These are phyloP conservation scores for Ectemnius lituratus DNA, from an alignment of 2,888 invertebrate genomes.

Conservation along the genomic window DNA sequence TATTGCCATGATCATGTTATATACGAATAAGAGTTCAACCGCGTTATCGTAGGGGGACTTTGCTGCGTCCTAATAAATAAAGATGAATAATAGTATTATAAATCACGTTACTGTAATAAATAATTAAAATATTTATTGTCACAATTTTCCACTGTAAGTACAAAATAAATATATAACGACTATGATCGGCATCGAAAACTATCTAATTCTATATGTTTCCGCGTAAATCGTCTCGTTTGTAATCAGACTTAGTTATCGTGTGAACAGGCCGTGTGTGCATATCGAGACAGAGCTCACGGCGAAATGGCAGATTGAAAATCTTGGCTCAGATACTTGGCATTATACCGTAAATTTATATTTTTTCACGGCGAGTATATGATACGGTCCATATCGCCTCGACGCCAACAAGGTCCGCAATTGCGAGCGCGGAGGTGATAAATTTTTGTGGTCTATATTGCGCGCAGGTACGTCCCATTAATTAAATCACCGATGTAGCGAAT, in stretches of 20 bases:
- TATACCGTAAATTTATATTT: neutral
- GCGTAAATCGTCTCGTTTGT: conserved; percentile 22
- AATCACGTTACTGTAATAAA: conserved; percentile 51
- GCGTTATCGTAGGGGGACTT: too few relatives aligned
- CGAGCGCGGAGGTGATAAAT: neutral
- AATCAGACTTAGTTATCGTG: conserved; percentile 29
- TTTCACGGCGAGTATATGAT: neutral
- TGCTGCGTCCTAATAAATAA: neutral
- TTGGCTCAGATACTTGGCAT: conserved; percentile 14
- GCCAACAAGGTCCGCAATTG: too few relatives aligned
- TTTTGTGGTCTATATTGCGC: neutral
- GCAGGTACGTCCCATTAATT: conserved; percentile 27
- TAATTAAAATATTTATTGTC: conserved; percentile 61
- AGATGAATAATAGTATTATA: conserved; percentile 25
- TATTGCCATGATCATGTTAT: conserved; percentile 10
- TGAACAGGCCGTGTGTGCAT: conserved; percentile 11
- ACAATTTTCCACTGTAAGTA: conserved; percentile 62
- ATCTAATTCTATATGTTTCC: conserved; percentile 36
- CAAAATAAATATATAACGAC: conserved; percentile 69
- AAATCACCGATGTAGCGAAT: conserved; percentile 34
- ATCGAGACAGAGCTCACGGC: neutral
- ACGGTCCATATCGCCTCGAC: too few relatives aligned
- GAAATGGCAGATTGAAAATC: conserved; percentile 13
- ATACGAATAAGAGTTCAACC: too few relatives aligned
- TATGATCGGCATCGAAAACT: conserved; percentile 54